These are phyloP conservation scores for Pelobates cultripes DNA, from an alignment of 2,797 vertebrate species.

Conservation along the genomic window DNA sequence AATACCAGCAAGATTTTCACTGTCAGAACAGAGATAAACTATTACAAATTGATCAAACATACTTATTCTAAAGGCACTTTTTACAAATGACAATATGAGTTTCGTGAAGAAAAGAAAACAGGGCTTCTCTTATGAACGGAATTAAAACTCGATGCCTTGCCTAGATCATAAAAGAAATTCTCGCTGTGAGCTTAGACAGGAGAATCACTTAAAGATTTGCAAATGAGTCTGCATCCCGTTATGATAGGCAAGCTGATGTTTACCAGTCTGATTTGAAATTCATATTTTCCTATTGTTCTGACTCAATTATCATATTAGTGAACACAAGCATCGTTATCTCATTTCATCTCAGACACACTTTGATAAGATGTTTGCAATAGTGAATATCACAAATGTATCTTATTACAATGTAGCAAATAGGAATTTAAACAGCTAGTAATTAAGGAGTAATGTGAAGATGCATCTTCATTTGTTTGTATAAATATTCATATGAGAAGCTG, in stretches of 20 bases:
- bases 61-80: conserved; percentile 34
- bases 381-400: conserved; percentile 51
- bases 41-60: conserved; percentile 55
- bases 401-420: conserved; percentile 47
- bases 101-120: conserved; percentile 41
- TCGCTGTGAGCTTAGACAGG: conserved; percentile 26
- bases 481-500: conserved; percentile 43
- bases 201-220: conserved; percentile 45
- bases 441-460: conserved; percentile 49
- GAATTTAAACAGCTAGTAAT: conserved; percentile 55
- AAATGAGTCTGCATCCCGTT: conserved; percentile 45
- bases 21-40: conserved; percentile 53
- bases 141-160: conserved; percentile 42
- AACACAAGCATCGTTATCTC: conserved; percentile 54
- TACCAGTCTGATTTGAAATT: conserved; percentile 54
- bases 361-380: conserved; percentile 56
- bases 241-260: conserved; percentile 17
- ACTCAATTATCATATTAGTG: conserved; percentile 57
- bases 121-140: conserved; percentile 30
- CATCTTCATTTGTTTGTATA: conserved; percentile 51
- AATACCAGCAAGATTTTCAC: conserved; percentile 21
- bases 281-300: conserved; percentile 56
- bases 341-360: conserved; percentile 55
- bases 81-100: conserved; percentile 51
- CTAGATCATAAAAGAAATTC: conserved; percentile 42